A percentile compares a stretch with the other conserved stretches of the same genome.
Conservation (phyloP, 2,797 vertebrate genomes). For the Propithecus perrieri region DNA sequence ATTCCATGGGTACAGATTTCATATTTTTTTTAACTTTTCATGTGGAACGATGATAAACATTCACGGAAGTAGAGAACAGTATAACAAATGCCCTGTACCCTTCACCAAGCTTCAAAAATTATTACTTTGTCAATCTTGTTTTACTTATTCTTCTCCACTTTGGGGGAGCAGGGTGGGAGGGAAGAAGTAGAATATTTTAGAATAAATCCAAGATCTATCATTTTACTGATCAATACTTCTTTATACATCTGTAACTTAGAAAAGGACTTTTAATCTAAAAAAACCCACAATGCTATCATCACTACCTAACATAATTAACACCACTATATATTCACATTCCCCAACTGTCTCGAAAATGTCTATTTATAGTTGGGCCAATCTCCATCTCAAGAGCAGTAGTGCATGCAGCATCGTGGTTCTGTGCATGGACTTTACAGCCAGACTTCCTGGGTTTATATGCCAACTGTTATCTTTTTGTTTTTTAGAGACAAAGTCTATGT, state of each 20-base stretch:
- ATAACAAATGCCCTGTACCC: background rate
- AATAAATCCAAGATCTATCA: background rate
- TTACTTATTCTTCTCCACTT: background rate
- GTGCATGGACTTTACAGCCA: background rate
- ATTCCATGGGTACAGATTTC: background rate
- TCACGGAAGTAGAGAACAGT: background rate
- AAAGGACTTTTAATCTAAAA: background rate
- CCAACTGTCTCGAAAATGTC: background rate
- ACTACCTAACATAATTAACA: background rate
- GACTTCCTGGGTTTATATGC: background rate
- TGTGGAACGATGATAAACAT: background rate
- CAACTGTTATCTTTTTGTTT: background rate
- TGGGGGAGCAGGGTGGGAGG: background rate
- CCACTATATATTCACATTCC: background rate
- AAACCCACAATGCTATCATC: background rate
- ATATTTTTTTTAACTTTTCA: background rate
- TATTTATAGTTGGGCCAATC: background rate
- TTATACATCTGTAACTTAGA: background rate
- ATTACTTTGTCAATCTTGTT: background rate
- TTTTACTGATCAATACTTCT: background rate
- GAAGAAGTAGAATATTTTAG: background rate
- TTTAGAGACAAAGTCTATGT: background rate
- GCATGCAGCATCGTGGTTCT: background rate
- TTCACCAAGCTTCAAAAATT: background rate
- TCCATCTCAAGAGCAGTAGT: background rate